Conservation (phyloP, 2,888 invertebrate genomes). For the Trissonchulus latispiculum region DNA sequence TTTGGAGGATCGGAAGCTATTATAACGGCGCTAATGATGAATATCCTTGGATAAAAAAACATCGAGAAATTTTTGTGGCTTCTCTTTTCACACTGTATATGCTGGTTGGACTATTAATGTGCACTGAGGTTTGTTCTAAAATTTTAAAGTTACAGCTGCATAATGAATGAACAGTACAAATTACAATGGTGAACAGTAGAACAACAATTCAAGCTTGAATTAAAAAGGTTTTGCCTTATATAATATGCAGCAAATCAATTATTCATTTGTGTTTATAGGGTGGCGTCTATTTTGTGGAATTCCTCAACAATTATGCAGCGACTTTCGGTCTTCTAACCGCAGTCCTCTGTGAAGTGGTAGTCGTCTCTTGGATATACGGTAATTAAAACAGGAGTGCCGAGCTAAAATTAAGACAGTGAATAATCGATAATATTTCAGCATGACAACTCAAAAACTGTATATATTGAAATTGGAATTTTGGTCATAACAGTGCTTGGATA, state of each 20-base stretch:
- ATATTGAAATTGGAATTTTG: no score
- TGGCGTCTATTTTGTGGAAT: constrained; percentile 89
- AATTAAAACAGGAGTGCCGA: no score
- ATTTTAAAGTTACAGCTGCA: no score
- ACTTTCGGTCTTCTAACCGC: constrained; percentile 71
- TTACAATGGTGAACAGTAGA: no score
- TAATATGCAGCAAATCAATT: no score
- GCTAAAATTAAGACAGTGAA: no score
- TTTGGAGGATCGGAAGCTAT: constrained; percentile 98
- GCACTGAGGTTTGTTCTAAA: constrained; percentile 62
- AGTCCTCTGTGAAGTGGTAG: constrained; percentile 89
- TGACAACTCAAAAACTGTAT: no score
- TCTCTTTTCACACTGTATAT: constrained; percentile 78
- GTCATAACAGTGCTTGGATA: not conserved
- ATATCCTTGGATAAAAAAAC: constrained; percentile 75
- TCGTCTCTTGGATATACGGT: constrained; percentile 97
- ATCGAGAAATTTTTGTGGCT: constrained; percentile 86
- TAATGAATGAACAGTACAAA: no score
- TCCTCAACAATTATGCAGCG: constrained; percentile 86
- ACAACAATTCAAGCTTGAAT: no score
- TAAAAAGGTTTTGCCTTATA: no score
- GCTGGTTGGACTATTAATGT: constrained; percentile 75
- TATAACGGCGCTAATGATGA: constrained; percentile 92
- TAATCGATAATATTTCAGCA: no score
- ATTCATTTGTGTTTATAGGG: no score